Evolutionary conservation across 1,140 invertebrate genomes (phyloP), one percentile per base, ranked within the genome.

Genomic region (Drosophila busckii): DNA sequence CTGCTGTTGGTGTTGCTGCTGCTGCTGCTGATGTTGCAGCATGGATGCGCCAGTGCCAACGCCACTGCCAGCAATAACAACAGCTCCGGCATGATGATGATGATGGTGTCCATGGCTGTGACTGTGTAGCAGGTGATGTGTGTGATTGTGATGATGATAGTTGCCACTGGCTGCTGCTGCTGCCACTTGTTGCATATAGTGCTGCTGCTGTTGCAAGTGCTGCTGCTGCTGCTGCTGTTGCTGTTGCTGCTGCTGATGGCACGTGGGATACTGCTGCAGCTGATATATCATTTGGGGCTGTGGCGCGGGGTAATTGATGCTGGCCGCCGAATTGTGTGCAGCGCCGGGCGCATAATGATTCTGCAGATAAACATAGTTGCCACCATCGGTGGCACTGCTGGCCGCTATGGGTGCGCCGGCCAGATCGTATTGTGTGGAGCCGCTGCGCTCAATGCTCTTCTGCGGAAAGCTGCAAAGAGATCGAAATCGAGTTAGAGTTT

Each of bases 131-230:
- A 85, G 58, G 19, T 85, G 83, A 34, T 85, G n/a, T n/a, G n/a
- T n/a, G n/a, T n/a, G 48, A 41, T 59, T 53, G 10, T 59, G 50
- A 88, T 87, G 80, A 41, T 89, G 87, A 35, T 82, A 82, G 63
- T 91, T 90, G n/a, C 87, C 87, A 58, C 89, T 89, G 62, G 60
- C 71, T 42, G 87, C 85, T 38, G 87, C 73, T 32, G 87, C 84
- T 25, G 66, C 34, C 22, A 82, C 54, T 46, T 82, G n/a, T n/a
- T n/a, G 71, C 55, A 76, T 78, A 12, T 78, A 76, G 28, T 75
- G 70, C 61, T 32, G 20, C 52, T 73, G 69, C 9, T 71, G 68
- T 12, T 66, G 31, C n/a, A 38, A 62, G 26, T 53, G 50, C 82
- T 88, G 63, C 71, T 66, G 70, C 5, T 75, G 68, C 3, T 67